Conservation (phyloP, 2,113 vertebrate species). For the Scomber scombrus region DNA sequence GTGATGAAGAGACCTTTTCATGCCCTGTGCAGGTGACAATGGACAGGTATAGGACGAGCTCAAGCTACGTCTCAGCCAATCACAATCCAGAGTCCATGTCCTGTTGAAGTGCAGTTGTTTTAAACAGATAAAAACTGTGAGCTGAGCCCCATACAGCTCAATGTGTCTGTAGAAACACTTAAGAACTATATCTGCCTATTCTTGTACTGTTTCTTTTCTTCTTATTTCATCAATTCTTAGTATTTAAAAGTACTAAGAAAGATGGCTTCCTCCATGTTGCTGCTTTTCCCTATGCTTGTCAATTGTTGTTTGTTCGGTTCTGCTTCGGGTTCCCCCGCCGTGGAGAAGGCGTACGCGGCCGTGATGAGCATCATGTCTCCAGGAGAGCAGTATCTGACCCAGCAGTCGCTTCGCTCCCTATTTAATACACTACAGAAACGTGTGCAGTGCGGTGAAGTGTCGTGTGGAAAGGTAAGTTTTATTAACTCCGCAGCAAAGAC, state of each 20-base stretch:
- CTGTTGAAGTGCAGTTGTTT: constrained; percentile 35
- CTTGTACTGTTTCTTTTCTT: not conserved
- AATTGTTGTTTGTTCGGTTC: constrained; percentile 22
- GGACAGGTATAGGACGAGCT: constrained; percentile 30
- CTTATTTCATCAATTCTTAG: not conserved
- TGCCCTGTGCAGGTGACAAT: constrained; percentile 13
- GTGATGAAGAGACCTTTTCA: not conserved
- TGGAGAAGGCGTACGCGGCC: constrained; percentile 60
- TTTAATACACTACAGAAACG: constrained; percentile 84
- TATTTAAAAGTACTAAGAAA: not conserved
- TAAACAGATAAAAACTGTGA: constrained; percentile 28
- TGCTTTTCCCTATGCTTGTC: constrained; percentile 31
- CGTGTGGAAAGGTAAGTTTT: constrained; percentile 87
- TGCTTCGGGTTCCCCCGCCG: constrained; percentile 41
- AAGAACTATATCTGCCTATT: not conserved
- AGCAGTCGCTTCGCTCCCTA: constrained; percentile 69
- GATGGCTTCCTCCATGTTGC: constrained; percentile 45
- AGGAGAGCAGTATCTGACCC: constrained; percentile 69
- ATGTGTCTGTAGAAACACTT: constrained; percentile 24
- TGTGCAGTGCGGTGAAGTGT: constrained; percentile 85
- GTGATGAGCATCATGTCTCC: constrained; percentile 72
- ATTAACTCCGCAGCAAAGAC: constrained; percentile 58
- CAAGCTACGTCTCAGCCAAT: constrained; percentile 72
- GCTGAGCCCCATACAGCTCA: constrained; percentile 21
- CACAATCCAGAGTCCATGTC: constrained; percentile 60